Evolutionary conservation across 2,797 vertebrate species (phyloP).

Genomic region (Silurus lanzhouensis): DNA sequence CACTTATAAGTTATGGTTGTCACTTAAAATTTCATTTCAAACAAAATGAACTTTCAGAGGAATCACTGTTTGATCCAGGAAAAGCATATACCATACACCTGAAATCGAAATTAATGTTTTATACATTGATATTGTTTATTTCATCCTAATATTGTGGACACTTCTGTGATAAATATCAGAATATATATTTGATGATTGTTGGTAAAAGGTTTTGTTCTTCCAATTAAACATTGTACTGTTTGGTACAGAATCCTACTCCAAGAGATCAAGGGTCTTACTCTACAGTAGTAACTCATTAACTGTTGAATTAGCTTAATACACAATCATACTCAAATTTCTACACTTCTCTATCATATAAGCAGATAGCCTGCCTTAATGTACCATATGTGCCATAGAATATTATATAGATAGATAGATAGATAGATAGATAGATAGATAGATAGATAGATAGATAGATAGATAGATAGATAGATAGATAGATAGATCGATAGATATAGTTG

Average conservation of each 20-base stretch:
- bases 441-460: too few relatives aligned
- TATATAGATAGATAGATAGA: too few relatives aligned
- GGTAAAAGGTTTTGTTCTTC: background rate
- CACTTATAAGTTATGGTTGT: background rate
- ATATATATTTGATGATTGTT: background rate
- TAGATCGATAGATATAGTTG: too few relatives aligned
- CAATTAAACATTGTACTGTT: background rate
- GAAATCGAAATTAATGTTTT: background rate
- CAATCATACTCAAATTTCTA: too few relatives aligned
- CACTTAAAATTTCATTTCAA: background rate
- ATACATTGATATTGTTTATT: too few relatives aligned
- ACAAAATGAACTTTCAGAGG: background rate
- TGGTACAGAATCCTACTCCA: background rate
- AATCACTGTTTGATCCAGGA: background rate
- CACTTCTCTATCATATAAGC: too few relatives aligned
- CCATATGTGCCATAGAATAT: too few relatives aligned
- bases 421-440: too few relatives aligned
- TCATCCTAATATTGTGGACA: background rate
- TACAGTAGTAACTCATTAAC: background rate
- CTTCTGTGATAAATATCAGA: background rate
- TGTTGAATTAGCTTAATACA: background rate
- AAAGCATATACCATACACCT: background rate
- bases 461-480: too few relatives aligned
- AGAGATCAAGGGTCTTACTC: background rate
- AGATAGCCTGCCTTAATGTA: too few relatives aligned